phyloP scores from a whole-genome alignment of 1,140 invertebrate genomes.

The Cryptotermes secundus region DNA sequence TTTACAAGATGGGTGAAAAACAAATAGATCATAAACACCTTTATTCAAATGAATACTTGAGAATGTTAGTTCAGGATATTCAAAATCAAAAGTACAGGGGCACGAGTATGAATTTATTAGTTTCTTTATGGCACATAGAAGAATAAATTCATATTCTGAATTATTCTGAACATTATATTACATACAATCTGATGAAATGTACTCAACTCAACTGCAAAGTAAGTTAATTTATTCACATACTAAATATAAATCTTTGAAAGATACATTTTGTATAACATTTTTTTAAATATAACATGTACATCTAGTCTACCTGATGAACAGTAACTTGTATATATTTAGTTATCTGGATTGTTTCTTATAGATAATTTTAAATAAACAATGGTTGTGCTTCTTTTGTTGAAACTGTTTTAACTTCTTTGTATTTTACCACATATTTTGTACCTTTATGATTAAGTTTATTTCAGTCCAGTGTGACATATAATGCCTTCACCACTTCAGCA shows the following conservation, averaged over 20 bases:
- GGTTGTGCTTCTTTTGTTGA: slow-evolving; percentile 11
- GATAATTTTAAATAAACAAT: slow-evolving; percentile 8
- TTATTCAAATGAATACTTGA: too few species aligned
- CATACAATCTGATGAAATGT: background rate
- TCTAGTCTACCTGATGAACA: background rate
- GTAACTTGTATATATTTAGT: background rate
- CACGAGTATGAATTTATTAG: background rate
- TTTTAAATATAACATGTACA: background rate
- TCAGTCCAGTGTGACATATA: too few species aligned
- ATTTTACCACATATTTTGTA: too few species aligned
- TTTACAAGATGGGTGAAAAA: too few species aligned
- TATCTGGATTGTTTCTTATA: background rate
- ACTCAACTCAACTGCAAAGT: background rate
- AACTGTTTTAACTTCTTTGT: background rate
- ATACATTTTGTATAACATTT: background rate
- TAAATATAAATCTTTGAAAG: background rate
- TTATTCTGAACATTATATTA: background rate
- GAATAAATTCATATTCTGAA: background rate
- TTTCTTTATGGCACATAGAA: background rate
- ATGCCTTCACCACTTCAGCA: too few species aligned
- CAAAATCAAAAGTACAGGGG: background rate
- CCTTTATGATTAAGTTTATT: too few species aligned
- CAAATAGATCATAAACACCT: background rate
- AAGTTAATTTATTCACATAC: slow-evolving; percentile 18
- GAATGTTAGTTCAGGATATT: slow-evolving; percentile 13